phyloP scores from a whole-genome alignment of 2,113 vertebrate genomes.

The Athene cunicularia region DNA sequence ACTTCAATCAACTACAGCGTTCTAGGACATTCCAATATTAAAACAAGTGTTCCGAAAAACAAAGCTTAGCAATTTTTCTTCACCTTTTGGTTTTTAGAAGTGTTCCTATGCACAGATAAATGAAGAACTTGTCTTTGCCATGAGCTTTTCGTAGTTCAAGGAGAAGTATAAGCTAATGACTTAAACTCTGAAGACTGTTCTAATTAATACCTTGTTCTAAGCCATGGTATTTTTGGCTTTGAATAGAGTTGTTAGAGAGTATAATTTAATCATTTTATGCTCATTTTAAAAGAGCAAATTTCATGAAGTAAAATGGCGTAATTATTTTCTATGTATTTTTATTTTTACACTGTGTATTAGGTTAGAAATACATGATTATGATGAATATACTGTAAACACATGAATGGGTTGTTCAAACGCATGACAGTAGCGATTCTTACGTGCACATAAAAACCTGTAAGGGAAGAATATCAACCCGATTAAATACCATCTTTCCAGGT shows the following conservation, averaged over 20 bases:
- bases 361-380: slow-evolving; percentile 61
- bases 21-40: slow-evolving; percentile 8
- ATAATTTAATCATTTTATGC: slow-evolving; percentile 71
- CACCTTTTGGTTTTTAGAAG: slow-evolving; percentile 27
- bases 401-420: background rate
- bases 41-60: slow-evolving; percentile 25
- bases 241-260: slow-evolving; percentile 32
- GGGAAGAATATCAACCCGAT: background rate
- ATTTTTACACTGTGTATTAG: slow-evolving; percentile 65
- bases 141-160: slow-evolving; percentile 48
- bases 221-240: slow-evolving; percentile 26
- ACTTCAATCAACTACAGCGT: background rate
- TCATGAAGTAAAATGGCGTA: slow-evolving; percentile 66
- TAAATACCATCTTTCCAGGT: slow-evolving; percentile 44
- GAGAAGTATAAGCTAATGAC: slow-evolving; percentile 64
- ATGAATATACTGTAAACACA: slow-evolving; percentile 18
- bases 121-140: slow-evolving; percentile 55
- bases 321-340: slow-evolving; percentile 69
- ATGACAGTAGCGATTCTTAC: background rate
- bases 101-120: slow-evolving; percentile 35
- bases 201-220: slow-evolving; percentile 52
- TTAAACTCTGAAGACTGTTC: slow-evolving; percentile 57
- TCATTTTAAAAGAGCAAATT: slow-evolving; percentile 74
- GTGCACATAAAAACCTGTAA: background rate
- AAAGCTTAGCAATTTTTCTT: slow-evolving; percentile 14